These are phyloP conservation scores for Bedellia somnulentella DNA, from an alignment of 2,888 invertebrate genomes.

Conservation along the genomic window DNA sequence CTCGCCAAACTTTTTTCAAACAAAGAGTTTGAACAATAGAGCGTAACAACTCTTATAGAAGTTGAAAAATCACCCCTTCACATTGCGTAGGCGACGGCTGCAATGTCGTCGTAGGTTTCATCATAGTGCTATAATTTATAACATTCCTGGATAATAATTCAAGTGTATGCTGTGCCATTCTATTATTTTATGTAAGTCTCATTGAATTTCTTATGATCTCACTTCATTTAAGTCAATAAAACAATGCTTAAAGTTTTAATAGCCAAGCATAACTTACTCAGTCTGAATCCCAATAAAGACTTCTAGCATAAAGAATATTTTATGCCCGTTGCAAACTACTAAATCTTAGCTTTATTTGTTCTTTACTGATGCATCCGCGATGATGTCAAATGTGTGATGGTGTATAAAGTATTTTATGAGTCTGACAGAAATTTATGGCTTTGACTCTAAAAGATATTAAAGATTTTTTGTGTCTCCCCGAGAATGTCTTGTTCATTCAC, in stretches of 20 bases:
- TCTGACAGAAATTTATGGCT: constrained; percentile 33
- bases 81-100: constrained; percentile 18
- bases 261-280: constrained; percentile 19
- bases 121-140: too few relatives aligned
- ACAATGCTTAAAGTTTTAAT: not conserved
- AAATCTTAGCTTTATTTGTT: constrained; percentile 43
- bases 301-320: constrained; percentile 54
- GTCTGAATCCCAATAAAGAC: constrained; percentile 48
- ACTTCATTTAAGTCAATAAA: not conserved
- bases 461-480: constrained; percentile 20
- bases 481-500: constrained; percentile 15
- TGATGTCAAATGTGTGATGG: constrained; percentile 12
- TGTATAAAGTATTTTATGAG: constrained; percentile 20
- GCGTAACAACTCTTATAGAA: constrained; percentile 49
- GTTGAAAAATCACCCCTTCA: constrained; percentile 46
- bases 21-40: constrained; percentile 52
- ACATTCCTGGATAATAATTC: too few relatives aligned
- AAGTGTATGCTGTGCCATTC: constrained; percentile 8
- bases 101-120: too few relatives aligned
- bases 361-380: constrained; percentile 12
- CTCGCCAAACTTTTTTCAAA: constrained; percentile 44
- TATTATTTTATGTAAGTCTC: constrained; percentile 6
- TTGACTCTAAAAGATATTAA: constrained; percentile 23
- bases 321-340: constrained; percentile 44
- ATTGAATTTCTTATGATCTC: constrained; percentile 10